These are phyloP conservation scores for Parnassius mnemosyne DNA, from an alignment of 2,888 invertebrate species.

Conservation along the genomic window DNA sequence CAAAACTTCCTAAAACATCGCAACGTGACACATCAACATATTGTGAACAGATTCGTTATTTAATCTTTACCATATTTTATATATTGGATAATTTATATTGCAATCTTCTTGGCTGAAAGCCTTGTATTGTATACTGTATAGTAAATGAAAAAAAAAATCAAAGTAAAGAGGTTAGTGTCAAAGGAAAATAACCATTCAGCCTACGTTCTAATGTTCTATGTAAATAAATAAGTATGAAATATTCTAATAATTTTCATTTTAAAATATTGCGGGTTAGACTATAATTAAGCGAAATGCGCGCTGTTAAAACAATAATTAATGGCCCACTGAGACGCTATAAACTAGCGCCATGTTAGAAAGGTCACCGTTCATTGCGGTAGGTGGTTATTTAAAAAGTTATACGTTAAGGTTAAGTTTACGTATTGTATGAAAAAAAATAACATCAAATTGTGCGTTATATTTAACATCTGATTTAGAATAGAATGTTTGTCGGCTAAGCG, in stretches of 20 bases:
- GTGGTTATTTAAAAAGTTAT: constrained; percentile 2
- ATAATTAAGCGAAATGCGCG: constrained; percentile 19
- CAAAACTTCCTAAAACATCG: too few species aligned
- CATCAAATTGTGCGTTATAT: not conserved
- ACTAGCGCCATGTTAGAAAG: constrained; percentile 13
- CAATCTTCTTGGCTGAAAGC: too few species aligned
- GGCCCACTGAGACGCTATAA: constrained; percentile 6
- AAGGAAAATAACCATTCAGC: constrained; percentile 9
- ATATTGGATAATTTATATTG: too few species aligned
- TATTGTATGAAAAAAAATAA: not conserved
- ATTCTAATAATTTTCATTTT: constrained; percentile 5
- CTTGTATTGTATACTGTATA: too few species aligned
- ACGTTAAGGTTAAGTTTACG: not conserved
- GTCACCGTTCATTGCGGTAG: constrained; percentile 9
- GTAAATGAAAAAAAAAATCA: too few species aligned
- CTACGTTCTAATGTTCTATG: constrained; percentile 1
- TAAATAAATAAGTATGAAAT: constrained; percentile 5
- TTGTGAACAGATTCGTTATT: too few species aligned
- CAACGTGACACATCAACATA: too few species aligned
- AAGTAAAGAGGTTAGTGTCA: not conserved
- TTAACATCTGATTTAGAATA: too few species aligned
- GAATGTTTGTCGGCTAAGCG: too few species aligned
- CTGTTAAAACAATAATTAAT: constrained; percentile 14
- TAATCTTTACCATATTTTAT: too few species aligned
- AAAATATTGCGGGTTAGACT: constrained; percentile 19